These are phyloP conservation scores for Xiphophorus birchmanni DNA, from an alignment of 2,797 vertebrate genomes.

Conservation along the genomic window DNA sequence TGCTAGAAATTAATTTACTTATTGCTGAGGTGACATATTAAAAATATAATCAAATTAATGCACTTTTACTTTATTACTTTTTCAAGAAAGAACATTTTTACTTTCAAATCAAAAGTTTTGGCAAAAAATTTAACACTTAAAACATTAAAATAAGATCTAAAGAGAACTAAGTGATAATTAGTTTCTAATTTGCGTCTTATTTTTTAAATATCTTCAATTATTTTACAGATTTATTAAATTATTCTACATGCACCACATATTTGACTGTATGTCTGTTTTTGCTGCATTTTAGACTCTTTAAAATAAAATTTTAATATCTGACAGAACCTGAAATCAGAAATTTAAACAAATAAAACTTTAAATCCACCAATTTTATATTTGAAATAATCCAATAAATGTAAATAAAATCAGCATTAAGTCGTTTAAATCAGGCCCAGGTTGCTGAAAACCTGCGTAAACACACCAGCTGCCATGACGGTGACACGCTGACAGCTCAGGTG, in stretches of 20 bases:
- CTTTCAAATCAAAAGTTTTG: too few species aligned
- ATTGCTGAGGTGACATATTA: not conserved
- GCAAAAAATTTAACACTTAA: too few species aligned
- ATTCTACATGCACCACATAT: not conserved
- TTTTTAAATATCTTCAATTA: too few species aligned
- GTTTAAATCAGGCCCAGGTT: not conserved
- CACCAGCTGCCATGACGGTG: not conserved
- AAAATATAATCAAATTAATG: not conserved
- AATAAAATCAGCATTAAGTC: not conserved
- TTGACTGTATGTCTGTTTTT: not conserved
- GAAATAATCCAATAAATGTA: not conserved
- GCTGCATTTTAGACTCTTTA: not conserved
- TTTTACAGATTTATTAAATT: not conserved
- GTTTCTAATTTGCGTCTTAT: not conserved
- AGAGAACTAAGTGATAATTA: too few species aligned
- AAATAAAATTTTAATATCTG: not conserved
- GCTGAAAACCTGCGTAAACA: not conserved
- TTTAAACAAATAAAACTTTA: not conserved
- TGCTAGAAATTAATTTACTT: not conserved
- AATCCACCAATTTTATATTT: not conserved
- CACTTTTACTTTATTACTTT: not conserved
- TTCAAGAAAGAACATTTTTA: too few species aligned
- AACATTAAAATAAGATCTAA: not conserved
- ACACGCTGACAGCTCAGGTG: slow-evolving; percentile 9
- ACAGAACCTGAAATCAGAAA: not conserved